Evolutionary conservation across 1,140 invertebrate species (phyloP).

Genomic region (Papilio dardanus): DNA sequence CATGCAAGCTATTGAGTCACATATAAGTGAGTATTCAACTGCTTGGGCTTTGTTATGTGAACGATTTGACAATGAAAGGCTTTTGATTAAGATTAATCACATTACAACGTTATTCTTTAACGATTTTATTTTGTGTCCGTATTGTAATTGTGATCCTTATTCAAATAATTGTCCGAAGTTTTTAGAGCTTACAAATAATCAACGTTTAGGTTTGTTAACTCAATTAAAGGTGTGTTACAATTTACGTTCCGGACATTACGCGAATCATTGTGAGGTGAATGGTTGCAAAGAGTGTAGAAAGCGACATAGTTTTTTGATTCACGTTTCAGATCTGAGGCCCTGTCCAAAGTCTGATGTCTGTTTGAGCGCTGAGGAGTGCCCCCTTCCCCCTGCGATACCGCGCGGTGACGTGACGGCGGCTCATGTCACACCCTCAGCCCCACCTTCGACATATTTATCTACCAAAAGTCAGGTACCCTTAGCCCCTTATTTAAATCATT

Average conservation of each 20-base stretch:
- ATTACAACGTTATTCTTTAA: background rate
- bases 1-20: background rate
- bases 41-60: conserved; percentile 7
- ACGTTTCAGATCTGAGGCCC: background rate
- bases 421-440: background rate
- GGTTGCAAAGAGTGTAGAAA: background rate
- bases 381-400: background rate
- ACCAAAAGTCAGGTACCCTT: background rate
- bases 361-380: background rate
- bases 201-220: background rate
- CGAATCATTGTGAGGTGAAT: background rate
- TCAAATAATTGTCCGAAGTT: background rate
- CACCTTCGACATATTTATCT: background rate
- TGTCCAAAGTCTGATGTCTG: background rate
- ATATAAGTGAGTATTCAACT: background rate
- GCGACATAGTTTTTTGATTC: background rate
- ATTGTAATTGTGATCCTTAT: background rate
- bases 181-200: background rate
- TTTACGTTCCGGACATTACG: background rate
- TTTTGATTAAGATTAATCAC: background rate
- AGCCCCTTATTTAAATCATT: background rate
- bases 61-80: background rate
- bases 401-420: background rate
- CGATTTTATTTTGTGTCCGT: background rate
- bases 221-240: conserved; percentile 7